These are phyloP conservation scores for Mustelus asterias DNA, from an alignment of 2,113 vertebrate species.

Conservation along the genomic window DNA sequence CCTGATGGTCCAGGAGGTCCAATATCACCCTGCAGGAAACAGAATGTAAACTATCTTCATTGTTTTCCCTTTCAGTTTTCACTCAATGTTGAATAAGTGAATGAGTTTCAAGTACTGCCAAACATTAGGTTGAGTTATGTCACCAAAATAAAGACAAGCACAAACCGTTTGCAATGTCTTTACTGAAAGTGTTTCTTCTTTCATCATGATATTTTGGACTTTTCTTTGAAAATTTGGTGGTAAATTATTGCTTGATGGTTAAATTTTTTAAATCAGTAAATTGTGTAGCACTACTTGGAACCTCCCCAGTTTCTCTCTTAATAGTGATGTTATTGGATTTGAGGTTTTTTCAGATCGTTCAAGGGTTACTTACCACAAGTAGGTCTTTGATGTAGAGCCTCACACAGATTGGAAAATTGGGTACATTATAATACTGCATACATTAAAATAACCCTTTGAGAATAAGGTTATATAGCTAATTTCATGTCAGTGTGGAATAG, in stretches of 20 bases:
- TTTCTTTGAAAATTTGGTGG: background rate
- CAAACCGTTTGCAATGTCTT: background rate
- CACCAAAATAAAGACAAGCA: background rate
- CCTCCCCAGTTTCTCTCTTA: background rate
- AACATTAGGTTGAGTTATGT: background rate
- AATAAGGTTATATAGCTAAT: background rate
- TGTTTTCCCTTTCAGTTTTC: background rate
- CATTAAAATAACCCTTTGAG: background rate
- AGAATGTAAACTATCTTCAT: conserved; percentile 30
- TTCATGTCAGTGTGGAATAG: background rate
- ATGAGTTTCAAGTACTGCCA: background rate
- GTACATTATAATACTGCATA: background rate
- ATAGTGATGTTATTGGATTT: background rate
- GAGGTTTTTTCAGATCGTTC: background rate
- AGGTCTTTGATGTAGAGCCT: background rate
- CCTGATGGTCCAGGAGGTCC: conserved; percentile 57
- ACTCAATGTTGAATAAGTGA: background rate
- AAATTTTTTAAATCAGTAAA: background rate
- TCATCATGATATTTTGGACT: background rate
- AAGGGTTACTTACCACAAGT: background rate
- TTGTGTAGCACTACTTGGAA: background rate
- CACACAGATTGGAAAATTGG: background rate
- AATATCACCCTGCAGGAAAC: conserved; percentile 58
- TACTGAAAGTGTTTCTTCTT: background rate
- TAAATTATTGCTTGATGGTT: background rate